These are phyloP conservation scores for Temnothorax rugatulus DNA, from an alignment of 2,888 invertebrate species.

Conservation along the genomic window DNA sequence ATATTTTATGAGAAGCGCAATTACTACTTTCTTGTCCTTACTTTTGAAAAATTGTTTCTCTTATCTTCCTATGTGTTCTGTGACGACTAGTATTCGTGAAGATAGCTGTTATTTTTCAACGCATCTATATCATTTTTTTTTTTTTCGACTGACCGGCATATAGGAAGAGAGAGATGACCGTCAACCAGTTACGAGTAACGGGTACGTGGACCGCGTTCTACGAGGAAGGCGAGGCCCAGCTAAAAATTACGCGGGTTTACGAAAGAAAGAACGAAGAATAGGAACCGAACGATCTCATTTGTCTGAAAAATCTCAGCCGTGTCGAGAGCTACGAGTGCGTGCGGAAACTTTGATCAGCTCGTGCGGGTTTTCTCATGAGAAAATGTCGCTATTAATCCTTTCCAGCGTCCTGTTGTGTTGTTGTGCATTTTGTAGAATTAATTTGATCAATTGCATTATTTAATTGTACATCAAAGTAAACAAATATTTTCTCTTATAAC, in stretches of 20 bases:
- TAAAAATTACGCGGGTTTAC: conserved; percentile 55
- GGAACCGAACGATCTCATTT: conserved; percentile 46
- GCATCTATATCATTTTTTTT: conserved; percentile 1
- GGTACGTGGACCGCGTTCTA: conserved; percentile 58
- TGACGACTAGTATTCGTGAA: neutral
- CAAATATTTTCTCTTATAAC: neutral
- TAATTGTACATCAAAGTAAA: neutral
- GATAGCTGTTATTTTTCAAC: neutral
- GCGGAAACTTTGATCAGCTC: neutral
- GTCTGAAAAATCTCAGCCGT: conserved; percentile 36
- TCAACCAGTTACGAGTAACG: conserved; percentile 73
- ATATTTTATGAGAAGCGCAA: neutral
- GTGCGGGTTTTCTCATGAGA: neutral
- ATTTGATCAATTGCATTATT: conserved; percentile 13
- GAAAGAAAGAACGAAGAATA: conserved; percentile 56
- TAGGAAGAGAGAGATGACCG: conserved; percentile 52
- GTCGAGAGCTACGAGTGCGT: neutral
- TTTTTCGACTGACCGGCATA: neutral
- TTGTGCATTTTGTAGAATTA: conserved; percentile 50
- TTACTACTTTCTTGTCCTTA: neutral
- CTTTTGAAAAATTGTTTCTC: neutral
- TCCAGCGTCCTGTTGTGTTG: conserved; percentile 28
- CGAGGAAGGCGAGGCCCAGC: conserved; percentile 30
- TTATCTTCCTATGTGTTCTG: neutral
- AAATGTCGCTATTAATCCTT: conserved; percentile 46